A percentile compares a stretch with the other conserved stretches of the same genome.
phyloP scores from a whole-genome alignment of 2,113 vertebrate species.

The Acinonyx jubatus region DNA sequence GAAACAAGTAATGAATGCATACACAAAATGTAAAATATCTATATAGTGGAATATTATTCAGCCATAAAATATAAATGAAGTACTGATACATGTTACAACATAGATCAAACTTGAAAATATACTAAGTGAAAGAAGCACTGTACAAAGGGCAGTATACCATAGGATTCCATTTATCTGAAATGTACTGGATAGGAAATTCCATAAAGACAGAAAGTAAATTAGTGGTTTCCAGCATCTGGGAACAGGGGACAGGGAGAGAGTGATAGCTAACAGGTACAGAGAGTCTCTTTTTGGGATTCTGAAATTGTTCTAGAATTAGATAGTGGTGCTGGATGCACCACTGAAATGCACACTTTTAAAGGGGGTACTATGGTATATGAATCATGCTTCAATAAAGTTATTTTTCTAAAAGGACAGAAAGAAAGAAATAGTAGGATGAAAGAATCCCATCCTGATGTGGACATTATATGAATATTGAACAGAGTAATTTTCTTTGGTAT shows the following conservation, averaged over 20 bases:
- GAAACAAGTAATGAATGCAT: neutral
- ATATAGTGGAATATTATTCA: neutral
- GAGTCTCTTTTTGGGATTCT: neutral
- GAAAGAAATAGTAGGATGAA: neutral
- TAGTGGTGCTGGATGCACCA: neutral
- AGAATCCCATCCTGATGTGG: neutral
- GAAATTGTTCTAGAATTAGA: neutral
- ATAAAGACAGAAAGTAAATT: neutral
- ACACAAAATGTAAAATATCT: neutral
- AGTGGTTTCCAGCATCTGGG: neutral
- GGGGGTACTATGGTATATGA: neutral
- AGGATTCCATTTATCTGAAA: neutral
- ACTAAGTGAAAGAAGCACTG: neutral
- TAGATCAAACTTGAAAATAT: neutral
- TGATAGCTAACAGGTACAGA: neutral
- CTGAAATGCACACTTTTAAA: neutral
- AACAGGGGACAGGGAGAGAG: neutral
- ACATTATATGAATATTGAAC: neutral
- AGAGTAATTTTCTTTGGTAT: neutral
- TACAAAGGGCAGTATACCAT: neutral
- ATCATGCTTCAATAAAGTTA: neutral
- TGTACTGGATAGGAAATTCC: neutral
- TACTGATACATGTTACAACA: neutral
- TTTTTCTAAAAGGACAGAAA: neutral
- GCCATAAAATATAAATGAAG: neutral